Evolutionary conservation across 2,797 vertebrate species (phyloP), one percentile per base, ranked within the genome.

Genomic region (Carapus acus): DNA sequence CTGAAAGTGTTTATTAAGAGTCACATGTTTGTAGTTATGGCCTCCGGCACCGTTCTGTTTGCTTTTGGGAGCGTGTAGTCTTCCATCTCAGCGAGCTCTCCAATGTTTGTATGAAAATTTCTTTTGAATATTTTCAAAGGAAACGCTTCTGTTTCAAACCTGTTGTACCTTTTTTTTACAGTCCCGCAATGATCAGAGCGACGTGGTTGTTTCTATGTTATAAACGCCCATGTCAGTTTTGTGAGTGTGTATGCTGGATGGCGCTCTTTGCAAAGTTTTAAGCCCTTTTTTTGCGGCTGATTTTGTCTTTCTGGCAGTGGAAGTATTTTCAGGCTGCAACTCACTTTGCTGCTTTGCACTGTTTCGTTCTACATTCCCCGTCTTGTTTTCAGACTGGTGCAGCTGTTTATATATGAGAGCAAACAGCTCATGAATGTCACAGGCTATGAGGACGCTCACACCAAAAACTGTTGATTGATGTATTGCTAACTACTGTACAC

Each of bases 401-500:
- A n/a, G n/a, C n/a, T n/a, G n/a, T n/a, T n/a, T n/a, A n/a, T n/a
- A n/a, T n/a, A n/a, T n/a, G n/a, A n/a, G n/a, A n/a, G n/a, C n/a
- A n/a, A n/a, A n/a, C n/a, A 75, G 63, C 58, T 39, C 69, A 46
- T 63, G 51, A 83, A 69, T 78, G 65, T 58, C 62, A 76, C 63
- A 49, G 43, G 56, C 74, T 73, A 61, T 73, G 69, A 70, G 55
- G 29, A 69, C 53, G 62, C 42, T 66, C 58, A 52, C 43, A 72
- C 58, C 56, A 51, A 65, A n/a, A 53, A 80, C 72, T 67, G 69
- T 74, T 56, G 77, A 78, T 62, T 71, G 67, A 69, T 54, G 47
- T 74, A 56, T 80, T 73, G 72, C 77, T 83, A 80, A 89, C 87
- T 87, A 88, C 87, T 90, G 83, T 86, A 71, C 76, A 83, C 81